phyloP scores from a whole-genome alignment of 2,113 vertebrate genomes.

The Crotalus tigris region DNA sequence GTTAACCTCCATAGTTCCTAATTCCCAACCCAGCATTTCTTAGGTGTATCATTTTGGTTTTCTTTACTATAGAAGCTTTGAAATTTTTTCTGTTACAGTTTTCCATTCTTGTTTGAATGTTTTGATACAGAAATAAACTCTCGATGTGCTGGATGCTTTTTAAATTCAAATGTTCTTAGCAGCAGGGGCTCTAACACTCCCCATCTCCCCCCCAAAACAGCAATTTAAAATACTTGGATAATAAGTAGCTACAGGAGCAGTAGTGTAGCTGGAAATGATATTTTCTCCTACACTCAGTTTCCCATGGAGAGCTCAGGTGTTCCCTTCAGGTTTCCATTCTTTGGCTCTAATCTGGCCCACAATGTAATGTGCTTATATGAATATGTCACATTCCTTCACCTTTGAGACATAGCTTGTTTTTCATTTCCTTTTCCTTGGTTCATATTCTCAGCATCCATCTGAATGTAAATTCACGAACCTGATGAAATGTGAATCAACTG shows the following conservation, averaged over 20 bases:
- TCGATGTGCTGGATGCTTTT: constrained; percentile 43
- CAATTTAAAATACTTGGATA: constrained; percentile 58
- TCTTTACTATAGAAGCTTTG: constrained; percentile 33
- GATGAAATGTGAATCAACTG: neutral
- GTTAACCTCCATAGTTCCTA: constrained; percentile 1
- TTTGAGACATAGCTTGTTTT: constrained; percentile 44
- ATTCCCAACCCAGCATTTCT: constrained; percentile 40
- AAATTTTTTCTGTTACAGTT: constrained; percentile 22
- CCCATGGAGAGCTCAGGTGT: constrained; percentile 21
- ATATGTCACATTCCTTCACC: constrained; percentile 23
- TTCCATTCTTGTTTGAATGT: constrained; percentile 44
- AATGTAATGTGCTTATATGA: constrained; percentile 42
- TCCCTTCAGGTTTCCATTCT: constrained; percentile 27
- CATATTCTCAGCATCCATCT: constrained; percentile 30
- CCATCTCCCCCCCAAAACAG: constrained; percentile 43
- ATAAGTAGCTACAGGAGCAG: constrained; percentile 57
- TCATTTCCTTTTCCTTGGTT: constrained; percentile 32
- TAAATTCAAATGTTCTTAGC: constrained; percentile 56
- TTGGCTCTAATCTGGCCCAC: constrained; percentile 23
- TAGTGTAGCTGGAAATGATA: constrained; percentile 45
- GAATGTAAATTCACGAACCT: neutral
- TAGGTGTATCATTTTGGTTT: constrained; percentile 33
- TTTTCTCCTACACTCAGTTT: constrained; percentile 35
- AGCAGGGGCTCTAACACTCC: constrained; percentile 41
- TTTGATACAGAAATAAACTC: constrained; percentile 57